Evolutionary conservation across 2,113 vertebrate species (phyloP).

Genomic region (Todiramphus saurophagus): DNA sequence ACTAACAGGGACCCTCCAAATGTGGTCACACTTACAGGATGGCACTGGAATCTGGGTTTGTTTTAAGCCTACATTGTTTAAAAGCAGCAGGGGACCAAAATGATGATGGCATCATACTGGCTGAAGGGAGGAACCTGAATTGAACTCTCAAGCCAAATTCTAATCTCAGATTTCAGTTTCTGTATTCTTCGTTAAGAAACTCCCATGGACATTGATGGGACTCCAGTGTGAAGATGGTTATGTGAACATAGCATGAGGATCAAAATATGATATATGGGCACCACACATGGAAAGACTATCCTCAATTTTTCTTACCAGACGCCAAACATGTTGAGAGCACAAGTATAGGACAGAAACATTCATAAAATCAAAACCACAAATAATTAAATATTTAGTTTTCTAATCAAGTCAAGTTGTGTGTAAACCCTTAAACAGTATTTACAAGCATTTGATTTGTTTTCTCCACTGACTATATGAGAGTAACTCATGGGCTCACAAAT

Average conservation of each 20-base stretch:
- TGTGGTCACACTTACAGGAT: conserved; percentile 25
- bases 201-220: background rate
- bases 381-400: conserved; percentile 73
- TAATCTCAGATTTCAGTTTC: conserved; percentile 39
- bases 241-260: background rate
- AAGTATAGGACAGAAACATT: conserved; percentile 56
- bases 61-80: conserved; percentile 51
- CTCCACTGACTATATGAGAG: conserved; percentile 26
- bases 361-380: conserved; percentile 67
- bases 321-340: conserved; percentile 46
- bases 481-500: conserved; percentile 22
- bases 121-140: conserved; percentile 24
- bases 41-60: conserved; percentile 46
- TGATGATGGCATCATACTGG: conserved; percentile 52
- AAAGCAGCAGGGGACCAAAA: conserved; percentile 43
- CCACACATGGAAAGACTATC: conserved; percentile 44
- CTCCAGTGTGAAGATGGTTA: background rate
- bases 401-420: conserved; percentile 69
- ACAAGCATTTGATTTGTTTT: conserved; percentile 62
- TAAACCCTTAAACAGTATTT: conserved; percentile 62
- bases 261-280: background rate
- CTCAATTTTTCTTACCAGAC: conserved; percentile 35
- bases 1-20: conserved; percentile 4
- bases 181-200: background rate
- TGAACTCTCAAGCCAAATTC: conserved; percentile 52